phyloP scores from a whole-genome alignment of 2,888 invertebrate genomes.

The Sinodicranocentrus sp. region DNA sequence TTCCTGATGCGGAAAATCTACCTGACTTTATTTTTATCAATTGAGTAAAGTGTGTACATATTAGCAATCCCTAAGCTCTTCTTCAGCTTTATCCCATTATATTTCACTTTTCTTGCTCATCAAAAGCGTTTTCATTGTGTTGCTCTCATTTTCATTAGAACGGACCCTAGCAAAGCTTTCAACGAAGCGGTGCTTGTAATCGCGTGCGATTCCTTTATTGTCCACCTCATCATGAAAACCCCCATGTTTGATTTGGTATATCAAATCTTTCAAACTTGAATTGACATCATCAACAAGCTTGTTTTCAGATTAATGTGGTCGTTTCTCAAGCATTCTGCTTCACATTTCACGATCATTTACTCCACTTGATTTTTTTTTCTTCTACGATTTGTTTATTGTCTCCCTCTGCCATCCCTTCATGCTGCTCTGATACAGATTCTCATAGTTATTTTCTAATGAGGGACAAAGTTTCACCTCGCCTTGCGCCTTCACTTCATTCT shows the following conservation, averaged over 20 bases:
- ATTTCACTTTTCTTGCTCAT: conserved; percentile 30
- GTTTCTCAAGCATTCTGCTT: conserved; percentile 9
- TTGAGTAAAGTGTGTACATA: too few relatives aligned
- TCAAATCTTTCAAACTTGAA: background rate
- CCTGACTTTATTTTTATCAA: too few relatives aligned
- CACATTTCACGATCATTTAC: background rate
- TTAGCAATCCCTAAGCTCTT: too few relatives aligned
- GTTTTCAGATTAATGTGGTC: background rate
- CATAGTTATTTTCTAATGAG: conserved; percentile 17
- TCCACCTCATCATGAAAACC: background rate
- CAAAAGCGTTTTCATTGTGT: background rate
- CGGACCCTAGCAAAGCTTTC: background rate
- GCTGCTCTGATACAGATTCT: background rate
- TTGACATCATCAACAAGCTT: background rate
- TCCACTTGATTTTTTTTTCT: background rate
- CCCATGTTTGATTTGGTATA: background rate
- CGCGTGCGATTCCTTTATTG: conserved; percentile 18
- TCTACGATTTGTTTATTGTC: conserved; percentile 16
- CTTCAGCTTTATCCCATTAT: too few relatives aligned
- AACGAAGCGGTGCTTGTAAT: conserved; percentile 15
- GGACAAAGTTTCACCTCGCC: conserved; percentile 25
- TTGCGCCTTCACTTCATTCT: background rate
- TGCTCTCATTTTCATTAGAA: conserved; percentile 15
- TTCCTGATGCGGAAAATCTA: too few relatives aligned
- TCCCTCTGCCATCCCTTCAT: background rate